Evolutionary conservation across 2,797 vertebrate genomes (phyloP), one percentile per base, ranked within the genome.

Genomic region (Salarias fasciatus): DNA sequence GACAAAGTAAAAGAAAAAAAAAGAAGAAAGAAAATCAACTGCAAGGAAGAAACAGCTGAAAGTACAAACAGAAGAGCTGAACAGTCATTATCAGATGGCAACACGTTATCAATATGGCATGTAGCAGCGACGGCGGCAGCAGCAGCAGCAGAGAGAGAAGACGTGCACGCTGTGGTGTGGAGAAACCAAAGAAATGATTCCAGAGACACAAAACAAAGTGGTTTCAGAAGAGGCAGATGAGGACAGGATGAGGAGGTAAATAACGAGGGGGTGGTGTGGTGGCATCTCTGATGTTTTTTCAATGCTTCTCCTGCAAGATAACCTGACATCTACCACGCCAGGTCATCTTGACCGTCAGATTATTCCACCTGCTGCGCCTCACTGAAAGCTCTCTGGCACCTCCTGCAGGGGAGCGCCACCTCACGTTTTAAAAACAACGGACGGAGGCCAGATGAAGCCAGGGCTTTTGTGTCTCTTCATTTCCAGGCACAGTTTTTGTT

Each of bases 41-140:
- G 80, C 80, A 80, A 84, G 72, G 73, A 83, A 81, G 70, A 77
- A 84, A 84, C 75, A 86, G 85, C 74, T 85, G 81, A 84, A 82
- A 84, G 81, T 80, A 83, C 77, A 78, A 83, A 90, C 76, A 83
- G 85, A 90, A 88, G 48, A 62, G 80, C 77, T 79, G 79, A 85
- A 78, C 75, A 79, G 84, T 90, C 78, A 79, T 78, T 75, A 73
- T 90, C 80, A 88, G 83, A 86, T 86, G 89, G 80, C 77, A 24
- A 84, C 65, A 90, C 78, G 74, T 79, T 83, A 78, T 84, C 63
- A 85, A n/a, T 69, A 81, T 83, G 87, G 72, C 79, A 86, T 79
- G 80, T 72, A 78, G 84, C 76, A 69, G 79, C 68, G 71, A 69
- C 75, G 62, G 75, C 66, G 71, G 58, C 55, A 53, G 58, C 55